Evolutionary conservation across 2,113 vertebrate genomes (phyloP).

Genomic region (Ciconia boyciana): DNA sequence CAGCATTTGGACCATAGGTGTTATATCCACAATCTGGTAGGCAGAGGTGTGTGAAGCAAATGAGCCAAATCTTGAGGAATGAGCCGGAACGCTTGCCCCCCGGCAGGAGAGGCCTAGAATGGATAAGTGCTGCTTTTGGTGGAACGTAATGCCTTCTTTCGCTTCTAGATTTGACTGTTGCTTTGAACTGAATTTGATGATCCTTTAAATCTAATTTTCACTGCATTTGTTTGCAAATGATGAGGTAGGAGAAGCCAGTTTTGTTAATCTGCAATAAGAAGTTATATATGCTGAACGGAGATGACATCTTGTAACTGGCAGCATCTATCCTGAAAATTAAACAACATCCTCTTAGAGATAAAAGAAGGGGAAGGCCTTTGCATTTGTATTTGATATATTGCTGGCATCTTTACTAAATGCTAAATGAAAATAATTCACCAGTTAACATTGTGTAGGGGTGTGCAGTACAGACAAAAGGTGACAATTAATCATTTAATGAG

Average conservation of each 20-base stretch:
- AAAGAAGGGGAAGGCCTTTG: neutral
- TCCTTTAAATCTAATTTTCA: constrained; percentile 8
- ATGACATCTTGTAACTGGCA: neutral
- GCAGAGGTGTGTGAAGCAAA: neutral
- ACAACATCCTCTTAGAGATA: neutral
- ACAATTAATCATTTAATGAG: neutral
- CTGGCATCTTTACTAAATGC: neutral
- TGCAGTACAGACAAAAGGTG: neutral
- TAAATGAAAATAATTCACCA: neutral
- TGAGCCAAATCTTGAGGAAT: neutral
- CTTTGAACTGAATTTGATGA: neutral
- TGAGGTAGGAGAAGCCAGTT: neutral
- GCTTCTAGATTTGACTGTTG: neutral
- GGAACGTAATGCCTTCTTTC: neutral
- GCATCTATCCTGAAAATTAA: constrained; percentile 4
- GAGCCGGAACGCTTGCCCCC: neutral
- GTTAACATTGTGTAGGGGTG: neutral
- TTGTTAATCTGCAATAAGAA: neutral
- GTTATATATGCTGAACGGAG: neutral
- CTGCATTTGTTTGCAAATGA: neutral
- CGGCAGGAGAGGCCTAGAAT: neutral
- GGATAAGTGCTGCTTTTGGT: neutral
- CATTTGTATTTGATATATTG: neutral
- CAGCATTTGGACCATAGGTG: neutral
- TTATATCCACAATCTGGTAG: neutral